Conservation (phyloP, 2,888 invertebrate species). For the Mimachlamys varia region DNA sequence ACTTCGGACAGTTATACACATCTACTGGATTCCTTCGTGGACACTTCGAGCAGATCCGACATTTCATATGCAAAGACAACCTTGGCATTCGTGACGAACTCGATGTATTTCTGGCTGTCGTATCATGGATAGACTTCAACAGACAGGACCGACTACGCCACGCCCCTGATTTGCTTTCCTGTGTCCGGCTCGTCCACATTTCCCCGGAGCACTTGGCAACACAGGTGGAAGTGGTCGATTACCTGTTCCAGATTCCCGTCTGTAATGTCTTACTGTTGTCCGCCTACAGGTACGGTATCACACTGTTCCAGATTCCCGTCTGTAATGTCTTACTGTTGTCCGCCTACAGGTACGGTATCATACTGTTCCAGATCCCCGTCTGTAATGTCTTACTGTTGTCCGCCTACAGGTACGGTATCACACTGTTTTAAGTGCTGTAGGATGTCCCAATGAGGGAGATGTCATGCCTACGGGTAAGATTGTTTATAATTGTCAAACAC, state of each 20-base stretch:
- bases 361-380: conserved; percentile 57
- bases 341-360: conserved; percentile 63
- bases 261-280: conserved; percentile 66
- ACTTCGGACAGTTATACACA: conserved; percentile 59
- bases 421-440: no score
- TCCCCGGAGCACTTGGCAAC: conserved; percentile 66
- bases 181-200: conserved; percentile 69
- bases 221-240: conserved; percentile 65
- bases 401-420: conserved; percentile 63
- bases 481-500: no score
- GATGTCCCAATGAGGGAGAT: no score
- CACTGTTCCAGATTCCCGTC: conserved; percentile 57
- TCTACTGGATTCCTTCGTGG: conserved; percentile 62
- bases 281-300: conserved; percentile 63
- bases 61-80: conserved; percentile 64
- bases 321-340: conserved; percentile 66
- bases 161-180: conserved; percentile 60
- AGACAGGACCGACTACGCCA: conserved; percentile 60
- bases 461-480: no score
- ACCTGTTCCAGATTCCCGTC: conserved; percentile 61
- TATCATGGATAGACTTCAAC: conserved; percentile 71
- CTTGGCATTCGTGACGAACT: conserved; percentile 63
- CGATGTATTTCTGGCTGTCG: conserved; percentile 68
- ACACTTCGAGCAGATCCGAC: conserved; percentile 56
- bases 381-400: conserved; percentile 66